phyloP scores from a whole-genome alignment of 2,888 invertebrate species.

The Dioctria linearis region DNA sequence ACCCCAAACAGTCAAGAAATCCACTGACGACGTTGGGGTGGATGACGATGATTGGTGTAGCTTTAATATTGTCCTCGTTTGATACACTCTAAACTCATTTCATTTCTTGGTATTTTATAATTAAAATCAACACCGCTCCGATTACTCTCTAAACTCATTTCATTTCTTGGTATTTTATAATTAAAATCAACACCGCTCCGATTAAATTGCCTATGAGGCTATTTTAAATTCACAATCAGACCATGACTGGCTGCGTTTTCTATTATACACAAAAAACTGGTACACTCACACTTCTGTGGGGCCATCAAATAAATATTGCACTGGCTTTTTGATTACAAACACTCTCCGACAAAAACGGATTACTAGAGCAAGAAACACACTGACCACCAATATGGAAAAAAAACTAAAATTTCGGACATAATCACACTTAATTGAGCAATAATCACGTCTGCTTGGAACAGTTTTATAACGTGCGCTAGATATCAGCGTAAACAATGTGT shows the following conservation, averaged over 20 bases:
- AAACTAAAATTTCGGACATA: background rate
- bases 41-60: background rate
- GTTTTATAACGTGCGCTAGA: slow-evolving; percentile 25
- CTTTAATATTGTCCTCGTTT: slow-evolving; percentile 25
- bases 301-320: slow-evolving; percentile 22
- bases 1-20: slow-evolving; percentile 20
- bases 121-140: slow-evolving; percentile 50
- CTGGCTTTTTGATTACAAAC: slow-evolving; percentile 18
- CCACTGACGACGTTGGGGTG: slow-evolving; percentile 10
- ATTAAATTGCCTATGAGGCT: slow-evolving; percentile 45
- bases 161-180: slow-evolving; percentile 31
- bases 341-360: background rate
- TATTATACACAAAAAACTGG: slow-evolving; percentile 34
- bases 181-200: slow-evolving; percentile 49
- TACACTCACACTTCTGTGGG: slow-evolving; percentile 12
- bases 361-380: background rate
- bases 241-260: slow-evolving; percentile 39
- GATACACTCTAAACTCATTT: slow-evolving; percentile 32
- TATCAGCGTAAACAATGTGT: slow-evolving; percentile 35
- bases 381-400: background rate
- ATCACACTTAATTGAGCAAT: background rate
- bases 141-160: slow-evolving; percentile 43
- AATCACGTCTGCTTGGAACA: slow-evolving; percentile 1
- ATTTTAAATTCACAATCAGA: slow-evolving; percentile 45
- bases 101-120: slow-evolving; percentile 31